Percentiles rank a stretch among this genome's conserved stretches.
Conservation (phyloP, 2,888 invertebrate species). For the Lacanobia wlatinum region DNA sequence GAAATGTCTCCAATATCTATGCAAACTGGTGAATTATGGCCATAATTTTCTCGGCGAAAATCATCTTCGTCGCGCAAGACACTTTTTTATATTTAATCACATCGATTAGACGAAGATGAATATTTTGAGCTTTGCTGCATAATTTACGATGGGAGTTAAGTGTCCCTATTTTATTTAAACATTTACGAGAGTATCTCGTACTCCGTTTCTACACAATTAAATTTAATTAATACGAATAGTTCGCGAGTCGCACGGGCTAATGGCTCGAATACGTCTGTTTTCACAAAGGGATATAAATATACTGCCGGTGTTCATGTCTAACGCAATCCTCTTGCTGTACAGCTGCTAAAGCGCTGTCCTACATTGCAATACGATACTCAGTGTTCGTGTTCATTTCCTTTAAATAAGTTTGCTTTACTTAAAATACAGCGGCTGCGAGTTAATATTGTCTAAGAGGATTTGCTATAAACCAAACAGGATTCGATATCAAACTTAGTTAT, state of each 20-base stretch:
- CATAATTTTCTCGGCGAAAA: slow-evolving; percentile 49
- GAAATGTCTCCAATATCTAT: slow-evolving; percentile 29
- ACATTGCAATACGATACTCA: slow-evolving; percentile 55
- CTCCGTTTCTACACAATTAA: slow-evolving; percentile 88
- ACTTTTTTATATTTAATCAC: slow-evolving; percentile 50
- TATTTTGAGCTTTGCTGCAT: slow-evolving; percentile 45
- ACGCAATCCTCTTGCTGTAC: slow-evolving; percentile 52
- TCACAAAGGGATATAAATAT: slow-evolving; percentile 83
- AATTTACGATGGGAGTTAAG: slow-evolving; percentile 69
- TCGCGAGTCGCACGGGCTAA: slow-evolving; percentile 85
- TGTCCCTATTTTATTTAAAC: slow-evolving; percentile 56
- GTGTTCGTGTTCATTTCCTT: slow-evolving; percentile 46
- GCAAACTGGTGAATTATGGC: slow-evolving; percentile 49
- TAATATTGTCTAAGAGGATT: slow-evolving; percentile 36
- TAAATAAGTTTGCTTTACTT: slow-evolving; percentile 42
- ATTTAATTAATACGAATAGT: slow-evolving; percentile 90
- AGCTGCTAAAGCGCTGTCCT: slow-evolving; percentile 60
- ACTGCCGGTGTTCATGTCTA: slow-evolving; percentile 64
- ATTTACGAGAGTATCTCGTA: slow-evolving; percentile 73
- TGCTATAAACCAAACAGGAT: slow-evolving; percentile 2
- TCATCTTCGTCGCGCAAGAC: slow-evolving; percentile 19
- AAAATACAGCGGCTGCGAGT: slow-evolving; percentile 35
- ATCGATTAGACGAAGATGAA: slow-evolving; percentile 61
- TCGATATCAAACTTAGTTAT: slow-evolving; percentile 14
- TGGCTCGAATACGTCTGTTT: slow-evolving; percentile 84